A percentile compares a stretch with the other conserved stretches of the same genome.
Conservation (phyloP, 2,113 vertebrate species). For the Salvator merianae region DNA sequence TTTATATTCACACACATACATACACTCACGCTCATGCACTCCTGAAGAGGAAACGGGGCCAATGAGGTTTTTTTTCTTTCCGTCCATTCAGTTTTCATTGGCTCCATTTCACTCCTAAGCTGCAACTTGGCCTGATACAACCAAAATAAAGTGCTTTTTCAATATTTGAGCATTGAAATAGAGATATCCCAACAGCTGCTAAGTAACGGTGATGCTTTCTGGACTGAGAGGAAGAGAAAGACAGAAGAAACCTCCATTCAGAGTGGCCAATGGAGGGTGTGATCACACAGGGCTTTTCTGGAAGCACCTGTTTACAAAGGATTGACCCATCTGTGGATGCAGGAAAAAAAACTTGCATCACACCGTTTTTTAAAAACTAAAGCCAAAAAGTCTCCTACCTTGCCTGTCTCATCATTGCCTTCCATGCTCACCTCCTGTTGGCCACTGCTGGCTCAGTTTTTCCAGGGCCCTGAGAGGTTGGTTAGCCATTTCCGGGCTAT, state of each 20-base stretch:
- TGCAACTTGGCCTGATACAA: slow-evolving; percentile 74
- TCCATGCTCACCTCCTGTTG: no score
- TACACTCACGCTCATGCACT: not conserved
- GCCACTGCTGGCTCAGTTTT: no score
- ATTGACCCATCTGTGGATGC: no score
- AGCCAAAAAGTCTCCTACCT: no score
- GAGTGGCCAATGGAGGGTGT: no score
- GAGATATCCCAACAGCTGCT: slow-evolving; percentile 38
- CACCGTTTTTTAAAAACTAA: no score
- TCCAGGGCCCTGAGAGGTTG: no score
- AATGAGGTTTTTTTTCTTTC: slow-evolving; percentile 11
- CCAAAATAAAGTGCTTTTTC: slow-evolving; percentile 85
- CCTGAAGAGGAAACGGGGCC: not conserved
- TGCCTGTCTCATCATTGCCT: no score
- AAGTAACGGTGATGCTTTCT: not conserved
- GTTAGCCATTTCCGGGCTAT: no score
- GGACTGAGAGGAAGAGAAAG: not conserved
- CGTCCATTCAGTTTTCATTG: slow-evolving; percentile 63
- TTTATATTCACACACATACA: slow-evolving; percentile 41
- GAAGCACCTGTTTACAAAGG: no score
- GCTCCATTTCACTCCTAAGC: slow-evolving; percentile 70
- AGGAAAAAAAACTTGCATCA: no score
- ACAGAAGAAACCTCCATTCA: not conserved
- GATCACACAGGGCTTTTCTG: no score
- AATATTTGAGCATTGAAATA: slow-evolving; percentile 67